Percentiles rank a stretch among this genome's conserved stretches.
phyloP scores from a whole-genome alignment of 2,113 vertebrate genomes.

The Capreolus pygargus region DNA sequence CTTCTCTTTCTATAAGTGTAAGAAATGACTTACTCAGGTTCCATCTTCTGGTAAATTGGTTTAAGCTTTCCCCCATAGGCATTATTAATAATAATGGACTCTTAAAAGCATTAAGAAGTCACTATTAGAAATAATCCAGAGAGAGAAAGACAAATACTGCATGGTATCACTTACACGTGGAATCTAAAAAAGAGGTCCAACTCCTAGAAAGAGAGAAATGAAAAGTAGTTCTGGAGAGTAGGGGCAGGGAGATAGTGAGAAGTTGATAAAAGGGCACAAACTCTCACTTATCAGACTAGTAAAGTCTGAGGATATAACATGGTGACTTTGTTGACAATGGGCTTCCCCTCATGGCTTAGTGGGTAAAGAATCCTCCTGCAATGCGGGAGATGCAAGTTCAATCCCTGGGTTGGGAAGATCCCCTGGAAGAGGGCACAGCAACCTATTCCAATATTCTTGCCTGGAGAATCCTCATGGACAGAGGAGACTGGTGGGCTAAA shows the following conservation, averaged over 20 bases:
- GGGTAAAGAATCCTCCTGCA: neutral
- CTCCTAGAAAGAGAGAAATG: neutral
- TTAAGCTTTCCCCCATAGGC: constrained; percentile 5
- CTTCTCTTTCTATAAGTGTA: neutral
- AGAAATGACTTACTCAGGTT: neutral
- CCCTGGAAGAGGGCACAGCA: neutral
- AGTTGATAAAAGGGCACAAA: neutral
- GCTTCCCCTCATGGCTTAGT: neutral
- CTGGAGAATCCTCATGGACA: neutral
- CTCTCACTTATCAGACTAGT: neutral
- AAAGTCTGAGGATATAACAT: neutral
- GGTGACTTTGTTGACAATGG: neutral
- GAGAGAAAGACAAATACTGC: neutral
- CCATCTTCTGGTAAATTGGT: neutral
- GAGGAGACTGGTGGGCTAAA: neutral
- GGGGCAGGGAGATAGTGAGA: neutral
- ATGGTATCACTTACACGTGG: neutral
- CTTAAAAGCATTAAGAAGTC: constrained; percentile 6
- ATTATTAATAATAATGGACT: neutral
- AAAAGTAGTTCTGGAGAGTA: neutral
- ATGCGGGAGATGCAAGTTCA: neutral
- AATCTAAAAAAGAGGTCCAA: neutral
- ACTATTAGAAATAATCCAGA: neutral
- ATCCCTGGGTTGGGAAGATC: neutral
- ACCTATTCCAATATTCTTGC: neutral